A percentile compares a stretch with the other conserved stretches of the same genome.
Evolutionary conservation across 2,113 vertebrate species (phyloP).

Genomic region (Morphnarchus princeps): DNA sequence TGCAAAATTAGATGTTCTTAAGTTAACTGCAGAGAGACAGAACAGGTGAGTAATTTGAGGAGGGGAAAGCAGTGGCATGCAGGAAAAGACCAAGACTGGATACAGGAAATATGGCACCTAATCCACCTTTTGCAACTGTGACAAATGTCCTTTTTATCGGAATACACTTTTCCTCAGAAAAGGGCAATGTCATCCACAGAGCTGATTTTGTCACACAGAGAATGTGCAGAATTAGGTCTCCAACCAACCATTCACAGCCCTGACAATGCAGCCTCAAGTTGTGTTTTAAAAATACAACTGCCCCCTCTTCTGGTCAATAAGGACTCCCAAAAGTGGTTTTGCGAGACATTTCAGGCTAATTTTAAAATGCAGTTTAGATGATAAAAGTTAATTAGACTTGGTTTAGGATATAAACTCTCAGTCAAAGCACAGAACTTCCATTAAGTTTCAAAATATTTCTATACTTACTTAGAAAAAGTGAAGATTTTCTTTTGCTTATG

Average conservation of each 20-base stretch:
- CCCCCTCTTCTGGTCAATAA: constrained; percentile 29
- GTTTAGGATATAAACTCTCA: background rate
- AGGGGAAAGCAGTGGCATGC: background rate
- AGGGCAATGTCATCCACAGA: background rate
- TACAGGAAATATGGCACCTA: background rate
- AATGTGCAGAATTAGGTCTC: background rate
- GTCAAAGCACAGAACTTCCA: background rate
- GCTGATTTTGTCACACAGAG: background rate
- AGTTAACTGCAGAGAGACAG: background rate
- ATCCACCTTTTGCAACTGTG: background rate
- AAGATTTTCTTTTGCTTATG: background rate
- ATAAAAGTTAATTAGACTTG: background rate
- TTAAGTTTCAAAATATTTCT: background rate
- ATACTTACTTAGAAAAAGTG: background rate
- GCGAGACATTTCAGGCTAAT: background rate
- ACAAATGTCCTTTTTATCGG: background rate
- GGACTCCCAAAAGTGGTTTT: background rate
- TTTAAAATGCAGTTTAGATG: background rate
- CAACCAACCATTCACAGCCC: background rate
- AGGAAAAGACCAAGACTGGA: background rate
- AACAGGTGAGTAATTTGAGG: background rate
- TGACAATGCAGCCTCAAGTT: background rate
- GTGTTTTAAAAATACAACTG: constrained; percentile 23
- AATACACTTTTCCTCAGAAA: background rate
- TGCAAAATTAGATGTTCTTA: background rate